Evolutionary conservation across 1,140 invertebrate genomes (phyloP), one percentile per base, ranked within the genome.

Genomic region (Diplogasteroides magnus): DNA sequence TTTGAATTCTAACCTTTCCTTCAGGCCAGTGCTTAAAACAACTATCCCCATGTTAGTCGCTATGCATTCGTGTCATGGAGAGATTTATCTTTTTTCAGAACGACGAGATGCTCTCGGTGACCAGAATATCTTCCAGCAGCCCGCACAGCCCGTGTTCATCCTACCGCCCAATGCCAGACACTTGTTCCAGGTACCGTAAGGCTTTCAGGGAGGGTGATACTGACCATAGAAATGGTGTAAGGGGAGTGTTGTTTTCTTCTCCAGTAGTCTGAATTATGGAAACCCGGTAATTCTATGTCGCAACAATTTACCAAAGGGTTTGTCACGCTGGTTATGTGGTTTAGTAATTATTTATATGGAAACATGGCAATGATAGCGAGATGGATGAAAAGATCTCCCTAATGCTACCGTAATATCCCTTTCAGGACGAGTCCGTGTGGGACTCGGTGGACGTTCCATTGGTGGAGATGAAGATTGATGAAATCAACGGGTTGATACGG

Each of bases 351-450:
- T n/a, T n/a, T n/a, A n/a, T n/a, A n/a, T n/a, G n/a, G n/a, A n/a
- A n/a, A n/a, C n/a, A n/a, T n/a, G n/a, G n/a, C n/a, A n/a, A n/a
- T n/a, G n/a, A n/a, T n/a, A n/a, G n/a, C n/a, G n/a, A n/a, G n/a
- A n/a, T n/a, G n/a, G n/a, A n/a, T n/a, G n/a, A n/a, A n/a, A n/a
- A n/a, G n/a, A n/a, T n/a, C n/a, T n/a, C n/a, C n/a, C n/a, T n/a
- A n/a, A n/a, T n/a, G n/a, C n/a, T n/a, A n/a, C n/a, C n/a, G n/a
- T 15, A 19, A 32, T 15, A 28, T 1, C 27, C 78, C 19, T 82
- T 81, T 29, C 64, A 73, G 48, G 80, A 82, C 72, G 69, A 79
- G 19, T 25, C 64, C 23, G 65, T 78, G 2, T 82, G 80, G 80
- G 58, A 67, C 15, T 68, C 37, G 6, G 72, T 83, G 25, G 59